These are phyloP conservation scores for Corydoras sp. DNA, from an alignment of 2,113 vertebrate genomes.

Conservation along the genomic window DNA sequence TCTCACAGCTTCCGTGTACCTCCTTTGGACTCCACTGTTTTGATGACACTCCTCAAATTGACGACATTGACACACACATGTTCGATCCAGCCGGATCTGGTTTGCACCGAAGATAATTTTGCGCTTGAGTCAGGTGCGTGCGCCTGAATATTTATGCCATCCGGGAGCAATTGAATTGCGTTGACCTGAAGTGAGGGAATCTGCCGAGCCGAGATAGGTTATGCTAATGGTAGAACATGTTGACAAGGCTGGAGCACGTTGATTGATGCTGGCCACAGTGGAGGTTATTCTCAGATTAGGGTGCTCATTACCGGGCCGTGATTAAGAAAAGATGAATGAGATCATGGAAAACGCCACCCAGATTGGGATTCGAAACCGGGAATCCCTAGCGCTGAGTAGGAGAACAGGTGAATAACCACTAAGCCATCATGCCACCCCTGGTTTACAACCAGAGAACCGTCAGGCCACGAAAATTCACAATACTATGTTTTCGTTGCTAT, in stretches of 20 bases:
- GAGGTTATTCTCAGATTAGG: constrained; percentile 33
- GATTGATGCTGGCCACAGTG: constrained; percentile 30
- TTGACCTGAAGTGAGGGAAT: constrained; percentile 6
- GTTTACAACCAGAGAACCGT: no score
- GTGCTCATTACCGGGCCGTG: constrained; percentile 26
- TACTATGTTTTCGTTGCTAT: no score
- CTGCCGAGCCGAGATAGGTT: constrained; percentile 27
- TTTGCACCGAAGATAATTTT: constrained; percentile 9
- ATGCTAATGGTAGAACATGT: constrained; percentile 30
- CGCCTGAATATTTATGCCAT: constrained; percentile 22
- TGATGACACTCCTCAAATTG: constrained; percentile 9
- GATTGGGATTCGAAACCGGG: no score
- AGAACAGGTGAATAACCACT: no score
- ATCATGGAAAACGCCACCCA: no score
- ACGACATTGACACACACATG: constrained; percentile 18
- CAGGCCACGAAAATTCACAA: no score
- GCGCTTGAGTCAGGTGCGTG: constrained; percentile 4
- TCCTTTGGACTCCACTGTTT: background rate
- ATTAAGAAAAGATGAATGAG: constrained; percentile 34
- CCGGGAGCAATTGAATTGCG: constrained; percentile 16
- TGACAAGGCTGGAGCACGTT: constrained; percentile 23
- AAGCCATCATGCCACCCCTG: no score
- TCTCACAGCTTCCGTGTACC: no score
- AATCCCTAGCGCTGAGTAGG: no score
- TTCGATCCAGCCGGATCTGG: background rate